Evolutionary conservation across 2,113 vertebrate species (phyloP).

Genomic region (Himantopus leucocephalus): DNA sequence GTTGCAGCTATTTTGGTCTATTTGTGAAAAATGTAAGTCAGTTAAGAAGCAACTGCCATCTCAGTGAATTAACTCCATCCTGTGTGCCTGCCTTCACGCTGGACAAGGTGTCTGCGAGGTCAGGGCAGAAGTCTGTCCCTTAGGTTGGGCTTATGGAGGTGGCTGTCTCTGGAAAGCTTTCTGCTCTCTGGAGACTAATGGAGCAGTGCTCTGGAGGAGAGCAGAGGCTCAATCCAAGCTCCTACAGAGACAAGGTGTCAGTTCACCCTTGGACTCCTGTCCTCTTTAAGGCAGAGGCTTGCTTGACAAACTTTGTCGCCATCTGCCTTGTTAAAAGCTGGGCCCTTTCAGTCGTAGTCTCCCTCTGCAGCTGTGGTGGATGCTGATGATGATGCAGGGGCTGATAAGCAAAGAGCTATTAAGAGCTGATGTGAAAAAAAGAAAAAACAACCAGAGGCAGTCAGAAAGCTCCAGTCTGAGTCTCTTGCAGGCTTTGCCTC

Average conservation of each 20-base stretch:
- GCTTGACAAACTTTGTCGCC: neutral
- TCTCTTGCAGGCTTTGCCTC: neutral
- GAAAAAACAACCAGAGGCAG: neutral
- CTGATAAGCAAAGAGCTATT: neutral
- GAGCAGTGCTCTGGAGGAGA: neutral
- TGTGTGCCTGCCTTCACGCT: neutral
- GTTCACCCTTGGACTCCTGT: neutral
- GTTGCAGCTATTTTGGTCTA: neutral
- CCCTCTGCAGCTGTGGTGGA: neutral
- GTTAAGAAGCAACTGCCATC: neutral
- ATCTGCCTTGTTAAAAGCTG: neutral
- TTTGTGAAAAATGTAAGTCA: neutral
- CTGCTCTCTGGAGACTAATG: neutral
- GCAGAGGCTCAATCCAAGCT: accelerated
- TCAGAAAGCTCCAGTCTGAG: neutral
- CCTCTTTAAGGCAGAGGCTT: neutral
- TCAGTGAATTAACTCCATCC: neutral
- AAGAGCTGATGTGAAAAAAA: neutral
- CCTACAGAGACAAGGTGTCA: neutral
- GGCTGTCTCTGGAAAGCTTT: neutral
- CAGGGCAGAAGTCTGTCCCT: neutral
- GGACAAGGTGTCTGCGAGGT: neutral
- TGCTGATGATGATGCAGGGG: neutral
- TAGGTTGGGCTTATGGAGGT: neutral
- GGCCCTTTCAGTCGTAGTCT: neutral